Percentiles rank a stretch among this genome's conserved stretches.
Conservation (phyloP, 35 echinoderm and acorn worm genomes). For the Apostichopus japonicus region DNA sequence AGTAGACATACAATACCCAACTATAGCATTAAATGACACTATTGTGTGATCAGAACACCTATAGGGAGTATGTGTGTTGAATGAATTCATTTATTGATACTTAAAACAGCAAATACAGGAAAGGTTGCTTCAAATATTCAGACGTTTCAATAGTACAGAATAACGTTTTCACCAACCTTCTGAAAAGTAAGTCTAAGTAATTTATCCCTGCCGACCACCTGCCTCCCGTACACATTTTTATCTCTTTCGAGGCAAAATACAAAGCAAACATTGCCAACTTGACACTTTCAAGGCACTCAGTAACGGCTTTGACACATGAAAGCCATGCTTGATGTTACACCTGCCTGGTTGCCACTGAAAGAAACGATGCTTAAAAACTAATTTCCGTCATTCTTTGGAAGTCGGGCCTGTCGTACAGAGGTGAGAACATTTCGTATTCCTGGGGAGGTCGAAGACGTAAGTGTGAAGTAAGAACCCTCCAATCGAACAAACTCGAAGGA, state of each 20-base stretch:
- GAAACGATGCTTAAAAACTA: constrained; percentile 64
- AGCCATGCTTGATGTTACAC: constrained; percentile 54
- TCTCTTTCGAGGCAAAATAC: constrained; percentile 20
- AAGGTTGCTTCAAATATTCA: no score
- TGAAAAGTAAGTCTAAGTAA: constrained; percentile 13
- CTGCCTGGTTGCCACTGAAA: constrained; percentile 47
- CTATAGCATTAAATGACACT: no score
- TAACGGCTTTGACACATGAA: constrained; percentile 57
- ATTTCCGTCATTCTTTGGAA: constrained; percentile 58
- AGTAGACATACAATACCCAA: no score
- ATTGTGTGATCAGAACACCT: no score
- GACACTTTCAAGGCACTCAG: constrained; percentile 36
- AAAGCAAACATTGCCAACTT: constrained; percentile 18
- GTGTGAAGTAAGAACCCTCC: constrained; percentile 41
- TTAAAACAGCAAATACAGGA: no score
- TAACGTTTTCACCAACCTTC: not conserved
- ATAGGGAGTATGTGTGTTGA: no score
- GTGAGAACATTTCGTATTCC: constrained; percentile 51
- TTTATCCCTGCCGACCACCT: constrained; percentile 47
- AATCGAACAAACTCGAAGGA: constrained; percentile 43
- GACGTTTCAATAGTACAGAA: no score
- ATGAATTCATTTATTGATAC: no score
- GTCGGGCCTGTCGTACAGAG: constrained; percentile 28
- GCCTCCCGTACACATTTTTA: constrained; percentile 16
- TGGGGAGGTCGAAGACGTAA: constrained; percentile 13